A percentile compares a stretch with the other conserved stretches of the same genome.
Conservation (phyloP, 2,797 vertebrate species). For the Siniperca obscura region DNA sequence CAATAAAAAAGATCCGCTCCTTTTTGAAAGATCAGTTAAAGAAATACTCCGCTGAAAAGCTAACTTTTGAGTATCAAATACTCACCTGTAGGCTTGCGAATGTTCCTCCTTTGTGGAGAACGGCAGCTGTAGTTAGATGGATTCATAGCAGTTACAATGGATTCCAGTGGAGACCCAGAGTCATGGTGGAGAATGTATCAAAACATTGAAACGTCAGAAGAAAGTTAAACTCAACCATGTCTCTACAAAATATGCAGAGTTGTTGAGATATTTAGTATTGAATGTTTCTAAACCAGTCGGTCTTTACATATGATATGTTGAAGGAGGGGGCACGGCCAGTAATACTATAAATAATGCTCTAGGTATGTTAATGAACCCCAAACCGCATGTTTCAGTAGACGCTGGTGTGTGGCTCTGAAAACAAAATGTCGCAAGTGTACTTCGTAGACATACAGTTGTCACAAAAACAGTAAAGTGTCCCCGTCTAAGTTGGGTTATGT, state of each 20-base stretch:
- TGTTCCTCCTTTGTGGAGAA: not conserved
- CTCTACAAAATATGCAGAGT: not conserved
- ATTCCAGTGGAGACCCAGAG: constrained; percentile 11
- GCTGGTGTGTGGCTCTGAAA: too few species aligned
- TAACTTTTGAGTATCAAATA: not conserved
- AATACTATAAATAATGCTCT: too few species aligned
- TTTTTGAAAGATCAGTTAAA: constrained; percentile 12
- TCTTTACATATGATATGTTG: too few species aligned
- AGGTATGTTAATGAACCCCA: too few species aligned
- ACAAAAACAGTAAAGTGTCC: not conserved
- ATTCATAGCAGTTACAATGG: not conserved
- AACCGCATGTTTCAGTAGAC: too few species aligned
- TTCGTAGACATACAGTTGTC: not conserved
- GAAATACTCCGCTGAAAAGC: not conserved
- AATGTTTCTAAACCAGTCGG: too few species aligned
- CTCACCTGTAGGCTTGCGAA: not conserved
- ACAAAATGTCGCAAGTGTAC: too few species aligned
- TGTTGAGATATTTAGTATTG: too few species aligned
- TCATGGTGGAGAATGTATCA: not conserved
- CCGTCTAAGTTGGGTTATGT: not conserved
- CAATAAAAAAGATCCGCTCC: not conserved
- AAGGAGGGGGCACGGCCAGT: too few species aligned
- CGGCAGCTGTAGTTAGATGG: not conserved
- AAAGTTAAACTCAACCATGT: not conserved
- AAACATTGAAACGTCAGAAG: not conserved